Conservation (phyloP, 2,888 invertebrate species). For the Drosophila cracens region DNA sequence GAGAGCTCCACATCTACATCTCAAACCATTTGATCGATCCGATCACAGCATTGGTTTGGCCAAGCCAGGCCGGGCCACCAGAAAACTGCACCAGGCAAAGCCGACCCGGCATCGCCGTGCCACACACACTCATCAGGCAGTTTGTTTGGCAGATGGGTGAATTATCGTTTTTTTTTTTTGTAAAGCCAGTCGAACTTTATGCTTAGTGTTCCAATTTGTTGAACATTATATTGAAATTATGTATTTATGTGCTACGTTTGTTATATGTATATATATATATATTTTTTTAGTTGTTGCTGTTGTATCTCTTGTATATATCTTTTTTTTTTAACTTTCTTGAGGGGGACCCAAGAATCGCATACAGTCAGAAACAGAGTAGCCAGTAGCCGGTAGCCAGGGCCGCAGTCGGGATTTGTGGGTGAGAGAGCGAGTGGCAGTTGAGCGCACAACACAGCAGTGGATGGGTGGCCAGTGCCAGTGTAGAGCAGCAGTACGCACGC, state of each 20-base stretch:
- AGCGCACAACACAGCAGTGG: conserved; percentile 12
- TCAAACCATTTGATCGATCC: conserved; percentile 54
- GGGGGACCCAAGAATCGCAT: conserved; percentile 37
- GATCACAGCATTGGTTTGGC: conserved; percentile 34
- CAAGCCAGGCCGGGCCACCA: conserved; percentile 62
- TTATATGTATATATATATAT: conserved; percentile 5
- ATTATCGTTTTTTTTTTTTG: conserved; percentile 31
- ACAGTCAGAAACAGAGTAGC: conserved; percentile 39
- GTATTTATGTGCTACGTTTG: conserved; percentile 39
- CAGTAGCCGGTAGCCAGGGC: conserved; percentile 49
- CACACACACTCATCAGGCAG: conserved; percentile 18
- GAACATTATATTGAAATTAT: conserved; percentile 32
- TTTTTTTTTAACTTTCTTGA: conserved; percentile 16
- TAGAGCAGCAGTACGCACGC: conserved; percentile 39
- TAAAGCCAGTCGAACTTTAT: conserved; percentile 3
- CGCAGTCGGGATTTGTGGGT: conserved; percentile 55
- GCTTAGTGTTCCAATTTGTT: conserved; percentile 19
- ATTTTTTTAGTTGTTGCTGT: conserved; percentile 6
- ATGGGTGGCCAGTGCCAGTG: conserved; percentile 25
- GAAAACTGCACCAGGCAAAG: conserved; percentile 40
- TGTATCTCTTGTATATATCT: not conserved
- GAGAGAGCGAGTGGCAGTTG: conserved; percentile 39
- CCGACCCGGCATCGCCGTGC: conserved; percentile 32
- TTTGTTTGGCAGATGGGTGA: conserved; percentile 33
- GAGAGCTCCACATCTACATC: conserved; percentile 68